Base-by-base conservation (phyloP, 2,113 vertebrate species). In the Paramormyrops kingsleyae region DNA sequence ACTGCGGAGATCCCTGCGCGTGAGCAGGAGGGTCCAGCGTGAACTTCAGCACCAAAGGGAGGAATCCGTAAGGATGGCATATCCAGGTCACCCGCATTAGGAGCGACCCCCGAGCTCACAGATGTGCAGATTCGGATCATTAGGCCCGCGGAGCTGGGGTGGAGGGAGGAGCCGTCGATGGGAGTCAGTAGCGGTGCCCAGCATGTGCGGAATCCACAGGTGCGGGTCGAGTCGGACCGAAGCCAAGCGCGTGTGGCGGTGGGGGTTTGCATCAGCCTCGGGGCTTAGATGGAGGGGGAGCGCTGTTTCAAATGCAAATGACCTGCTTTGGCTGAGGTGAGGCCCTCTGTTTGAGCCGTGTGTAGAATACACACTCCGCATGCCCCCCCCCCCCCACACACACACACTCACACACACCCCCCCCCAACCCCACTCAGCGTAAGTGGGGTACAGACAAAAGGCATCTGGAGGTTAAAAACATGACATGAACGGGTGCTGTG, bases 271-370 rank as follows among this genome's bases (percentile, higher is more conserved):
- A 94, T 95, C 94, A 95, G 94, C 95, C 95, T 39, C 50, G 89
- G 94, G 95, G 93, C 92, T 93, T 83, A 56, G 92, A 95, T 91
- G 92, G 92, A 92, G 92, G 77, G 92, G 92, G 91, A 87, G 85
- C 19, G 91, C 92, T 91, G 93, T 95, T 96, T 96, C 94, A 95
- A 94, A 96, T 96, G 95, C 95, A 95, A 96, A 96, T 96, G 90
- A 47, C 53, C 91, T 92, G 87, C 92, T 91, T 91, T 91, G 91
- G 89, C 92, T 92, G 88, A 86, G 91, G 94, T 92, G 94, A 93
- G 92, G 89, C 92, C 91, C 90, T 93, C 93, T 93, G 90, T 93
- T 88, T 93, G 91, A 93, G 91, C 93, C 91, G 94, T 95, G 95
- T 94, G 94, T 95, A 92, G 94, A 95, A 95, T 94, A 92, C 91